Evolutionary conservation across 2,888 invertebrate genomes (phyloP).

Genomic region (Andrena chrysosceles): DNA sequence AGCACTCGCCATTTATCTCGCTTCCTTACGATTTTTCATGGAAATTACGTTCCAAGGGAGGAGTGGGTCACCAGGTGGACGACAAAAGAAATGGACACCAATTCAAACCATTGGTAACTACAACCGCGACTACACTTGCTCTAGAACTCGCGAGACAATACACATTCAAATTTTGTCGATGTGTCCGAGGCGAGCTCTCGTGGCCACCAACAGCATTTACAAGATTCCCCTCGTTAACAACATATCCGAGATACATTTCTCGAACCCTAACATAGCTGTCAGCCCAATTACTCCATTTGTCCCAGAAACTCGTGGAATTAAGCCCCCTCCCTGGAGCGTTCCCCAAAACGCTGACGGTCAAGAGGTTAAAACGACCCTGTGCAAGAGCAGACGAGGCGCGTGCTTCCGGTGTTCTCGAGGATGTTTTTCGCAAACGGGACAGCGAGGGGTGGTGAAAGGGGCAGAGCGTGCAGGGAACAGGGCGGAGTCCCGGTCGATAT

Average conservation of each 20-base stretch:
- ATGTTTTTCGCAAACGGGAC: slow-evolving; percentile 75
- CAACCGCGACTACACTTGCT: not conserved
- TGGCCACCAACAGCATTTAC: not conserved
- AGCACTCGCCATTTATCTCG: slow-evolving; percentile 56
- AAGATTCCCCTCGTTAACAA: slow-evolving; percentile 8
- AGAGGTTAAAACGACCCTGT: not conserved
- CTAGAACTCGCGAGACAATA: not conserved
- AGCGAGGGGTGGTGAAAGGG: slow-evolving; percentile 28
- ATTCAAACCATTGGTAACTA: not conserved
- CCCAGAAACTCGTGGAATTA: not conserved
- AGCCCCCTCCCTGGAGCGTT: not conserved
- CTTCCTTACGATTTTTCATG: slow-evolving; percentile 53
- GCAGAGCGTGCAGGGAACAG: slow-evolving; percentile 52
- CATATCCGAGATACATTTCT: slow-evolving; percentile 3
- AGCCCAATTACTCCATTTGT: slow-evolving; percentile 11
- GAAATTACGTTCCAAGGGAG: slow-evolving; percentile 40
- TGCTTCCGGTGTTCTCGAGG: slow-evolving; percentile 51
- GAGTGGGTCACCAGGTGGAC: slow-evolving; percentile 8
- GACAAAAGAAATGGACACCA: not conserved
- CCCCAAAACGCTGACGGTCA: not conserved
- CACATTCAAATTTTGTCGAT: not conserved
- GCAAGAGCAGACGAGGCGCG: slow-evolving; percentile 1
- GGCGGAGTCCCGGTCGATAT: slow-evolving; percentile 69
- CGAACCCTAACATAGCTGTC: not conserved
- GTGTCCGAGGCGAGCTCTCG: not conserved